Conservation (phyloP, 2,797 vertebrate species). For the Lycodopsis pacificus region DNA sequence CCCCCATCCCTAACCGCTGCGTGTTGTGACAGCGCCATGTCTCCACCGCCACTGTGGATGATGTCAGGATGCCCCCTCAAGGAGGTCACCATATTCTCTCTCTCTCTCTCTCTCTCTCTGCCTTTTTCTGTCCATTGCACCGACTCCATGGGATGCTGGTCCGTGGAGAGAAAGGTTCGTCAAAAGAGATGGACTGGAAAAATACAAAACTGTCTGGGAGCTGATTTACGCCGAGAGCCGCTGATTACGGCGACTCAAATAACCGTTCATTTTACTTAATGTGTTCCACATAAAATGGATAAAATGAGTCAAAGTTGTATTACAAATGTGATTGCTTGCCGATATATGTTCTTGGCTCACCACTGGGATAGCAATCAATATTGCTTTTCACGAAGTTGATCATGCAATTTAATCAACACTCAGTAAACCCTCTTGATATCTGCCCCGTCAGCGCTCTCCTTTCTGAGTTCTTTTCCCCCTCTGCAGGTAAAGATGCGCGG, state of each 20-base stretch:
- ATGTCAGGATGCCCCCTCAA: conserved; percentile 65
- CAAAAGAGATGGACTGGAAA: conserved; percentile 12
- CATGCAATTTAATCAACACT: conserved; percentile 3
- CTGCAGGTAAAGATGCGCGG: not conserved
- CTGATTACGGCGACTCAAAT: conserved; percentile 29
- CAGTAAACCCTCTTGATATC: not conserved
- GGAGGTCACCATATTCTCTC: conserved; percentile 51
- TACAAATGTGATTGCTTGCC: not conserved
- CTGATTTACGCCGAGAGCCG: conserved; percentile 4
- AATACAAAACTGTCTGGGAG: not conserved
- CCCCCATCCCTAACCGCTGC: not conserved
- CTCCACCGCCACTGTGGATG: conserved; percentile 61
- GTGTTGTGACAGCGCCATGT: conserved; percentile 71
- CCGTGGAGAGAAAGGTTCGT: conserved; percentile 17
- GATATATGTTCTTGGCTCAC: not conserved
- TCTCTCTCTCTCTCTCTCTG: conserved; percentile 12
- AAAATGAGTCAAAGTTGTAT: not conserved
- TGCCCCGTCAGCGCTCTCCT: not conserved
- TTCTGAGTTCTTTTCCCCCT: not conserved
- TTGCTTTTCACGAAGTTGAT: not conserved
- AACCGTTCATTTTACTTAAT: conserved; percentile 7
- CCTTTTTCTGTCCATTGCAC: conserved; percentile 35
- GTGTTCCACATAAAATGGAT: not conserved
- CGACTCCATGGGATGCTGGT: conserved; percentile 2
- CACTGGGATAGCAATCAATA: conserved; percentile 7